Base-by-base conservation (phyloP, 2,888 invertebrate genomes). In the Subacronicta megacephala region DNA sequence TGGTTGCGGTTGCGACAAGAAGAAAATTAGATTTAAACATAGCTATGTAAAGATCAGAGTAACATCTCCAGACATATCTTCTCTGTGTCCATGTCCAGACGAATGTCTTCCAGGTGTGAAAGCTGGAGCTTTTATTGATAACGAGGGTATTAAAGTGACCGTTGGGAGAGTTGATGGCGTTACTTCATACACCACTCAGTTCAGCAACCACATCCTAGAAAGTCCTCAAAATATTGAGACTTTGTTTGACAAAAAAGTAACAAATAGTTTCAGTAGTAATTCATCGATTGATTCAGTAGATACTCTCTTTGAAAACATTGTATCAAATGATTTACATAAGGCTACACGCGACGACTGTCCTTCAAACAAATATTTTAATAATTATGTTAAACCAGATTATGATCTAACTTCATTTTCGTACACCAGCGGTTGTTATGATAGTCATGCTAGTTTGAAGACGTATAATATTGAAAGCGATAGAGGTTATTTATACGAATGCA, bases 41-140 rank as follows among this genome's bases (percentile, higher is more conserved):
- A 90, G 90, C 61, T 90, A 90, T 31, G 84, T 91, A 0, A 90
- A 90, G 78, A 90, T 91, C 53, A 81, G 84, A 77, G 90, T 90
- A 0, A 89, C 90, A 31, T 90, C 90, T 18, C 90, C 90, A 7
- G 90, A 90, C 49, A 85, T 90, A 72, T 87, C 90, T 6, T 87
- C 89, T 0, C 51, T 89, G 15, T 90, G 90, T 44, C 82, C 87
- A 1, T 90, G 90, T 62, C 90, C 90, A n/a, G 74, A 88, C 5
- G 90, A 90, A 72, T 90, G 90, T 61, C 16, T 89, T 29, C 90
- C 90, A 26, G 83, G 88, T 0, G 85, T 90, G 0, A 87, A 86
- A 70, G 81, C 82, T 17, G 90, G 89, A 36, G 80, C 88, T 0
- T 84, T 88, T 45, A 83, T 85, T 18, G 89, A 90, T 53, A 90